phyloP scores from a whole-genome alignment of 2,888 invertebrate species.

The Elaeidobius kamerunicus region DNA sequence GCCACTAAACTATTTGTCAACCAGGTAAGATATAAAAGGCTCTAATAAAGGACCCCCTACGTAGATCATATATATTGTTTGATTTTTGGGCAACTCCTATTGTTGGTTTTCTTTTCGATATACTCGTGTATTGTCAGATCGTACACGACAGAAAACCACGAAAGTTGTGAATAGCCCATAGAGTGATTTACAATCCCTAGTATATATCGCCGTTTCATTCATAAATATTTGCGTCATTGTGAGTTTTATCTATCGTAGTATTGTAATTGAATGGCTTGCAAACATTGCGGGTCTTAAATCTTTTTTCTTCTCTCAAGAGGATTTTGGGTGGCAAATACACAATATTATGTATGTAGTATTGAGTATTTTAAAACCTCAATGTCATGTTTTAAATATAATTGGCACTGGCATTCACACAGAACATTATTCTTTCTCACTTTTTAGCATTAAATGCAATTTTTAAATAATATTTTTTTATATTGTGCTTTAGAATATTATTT shows the following conservation, averaged over 20 bases:
- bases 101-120: conserved; percentile 16
- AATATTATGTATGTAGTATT: too few species aligned
- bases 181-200: conserved; percentile 15
- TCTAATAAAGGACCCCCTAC: conserved; percentile 18
- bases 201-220: conserved; percentile 15
- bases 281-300: not conserved
- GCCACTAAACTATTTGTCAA: conserved; percentile 22
- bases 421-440: too few species aligned
- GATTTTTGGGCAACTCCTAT: conserved; percentile 18
- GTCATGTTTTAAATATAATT: too few species aligned
- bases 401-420: too few species aligned
- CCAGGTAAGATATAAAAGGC: conserved; percentile 21
- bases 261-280: not conserved
- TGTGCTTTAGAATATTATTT: too few species aligned
- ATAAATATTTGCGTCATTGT: conserved; percentile 11
- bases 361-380: too few species aligned
- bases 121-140: conserved; percentile 12
- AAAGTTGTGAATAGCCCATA: conserved; percentile 15
- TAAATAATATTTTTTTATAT: too few species aligned
- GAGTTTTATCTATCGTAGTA: not conserved
- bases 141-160: conserved; percentile 22
- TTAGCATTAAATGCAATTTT: too few species aligned
- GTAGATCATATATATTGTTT: conserved; percentile 21
- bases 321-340: not conserved
- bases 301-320: not conserved